Conservation (phyloP, 2,888 invertebrate species). For the Notodonta dromedarius region DNA sequence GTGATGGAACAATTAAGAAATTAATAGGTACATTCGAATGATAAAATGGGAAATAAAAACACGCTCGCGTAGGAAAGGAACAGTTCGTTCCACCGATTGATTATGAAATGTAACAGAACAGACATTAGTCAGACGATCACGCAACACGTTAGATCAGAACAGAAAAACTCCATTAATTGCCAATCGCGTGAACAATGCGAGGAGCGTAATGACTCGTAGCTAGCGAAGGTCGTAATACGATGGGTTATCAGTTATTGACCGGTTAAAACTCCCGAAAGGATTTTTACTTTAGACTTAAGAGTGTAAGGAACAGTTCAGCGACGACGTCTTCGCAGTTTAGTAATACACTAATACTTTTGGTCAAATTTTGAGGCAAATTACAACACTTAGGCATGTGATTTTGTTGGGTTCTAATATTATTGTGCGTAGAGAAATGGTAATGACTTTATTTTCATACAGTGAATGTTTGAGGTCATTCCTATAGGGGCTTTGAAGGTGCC, state of each 20-base stretch:
- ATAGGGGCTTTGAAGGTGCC: too few relatives aligned
- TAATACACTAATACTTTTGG: too few relatives aligned
- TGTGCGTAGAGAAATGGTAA: too few relatives aligned
- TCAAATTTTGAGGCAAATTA: too few relatives aligned
- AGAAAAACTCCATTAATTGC: conserved; percentile 1
- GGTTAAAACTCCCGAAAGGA: neutral
- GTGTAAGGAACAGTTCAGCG: too few relatives aligned
- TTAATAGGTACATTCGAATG: neutral
- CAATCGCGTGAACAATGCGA: neutral
- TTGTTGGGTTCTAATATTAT: too few relatives aligned
- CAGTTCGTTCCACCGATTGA: neutral
- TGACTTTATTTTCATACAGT: too few relatives aligned
- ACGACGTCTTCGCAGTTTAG: too few relatives aligned
- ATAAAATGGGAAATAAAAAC: conserved; percentile 1
- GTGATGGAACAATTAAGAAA: conserved; percentile 1
- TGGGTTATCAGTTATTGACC: neutral
- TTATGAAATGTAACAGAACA: conserved; percentile 1
- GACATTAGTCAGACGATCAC: conserved; percentile 6
- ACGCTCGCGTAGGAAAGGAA: conserved; percentile 1
- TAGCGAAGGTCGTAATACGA: neutral
- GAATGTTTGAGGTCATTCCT: too few relatives aligned
- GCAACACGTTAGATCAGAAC: conserved; percentile 6
- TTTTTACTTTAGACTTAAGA: neutral
- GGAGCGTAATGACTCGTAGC: neutral
- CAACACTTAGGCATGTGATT: too few relatives aligned